Percentiles rank a stretch among this genome's conserved stretches.
phyloP scores from a whole-genome alignment of 2,113 vertebrate species.

The Equus przewalskii region DNA sequence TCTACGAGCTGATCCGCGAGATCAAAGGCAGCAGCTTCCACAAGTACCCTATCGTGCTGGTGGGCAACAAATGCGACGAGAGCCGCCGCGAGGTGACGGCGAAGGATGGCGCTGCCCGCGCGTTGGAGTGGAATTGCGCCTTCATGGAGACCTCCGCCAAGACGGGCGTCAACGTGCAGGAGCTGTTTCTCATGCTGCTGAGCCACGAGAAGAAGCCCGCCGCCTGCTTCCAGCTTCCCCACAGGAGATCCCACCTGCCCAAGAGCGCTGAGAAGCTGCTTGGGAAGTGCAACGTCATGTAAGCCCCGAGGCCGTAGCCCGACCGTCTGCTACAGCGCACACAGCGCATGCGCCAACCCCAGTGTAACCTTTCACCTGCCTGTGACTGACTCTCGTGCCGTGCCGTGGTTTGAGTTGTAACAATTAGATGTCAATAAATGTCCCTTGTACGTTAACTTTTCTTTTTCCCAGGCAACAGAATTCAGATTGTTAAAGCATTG shows the following conservation, averaged over 20 bases:
- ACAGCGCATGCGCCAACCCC: background rate
- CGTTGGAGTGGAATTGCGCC: constrained; percentile 88
- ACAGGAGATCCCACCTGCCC: constrained; percentile 86
- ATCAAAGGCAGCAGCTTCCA: constrained; percentile 83
- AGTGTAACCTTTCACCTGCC: background rate
- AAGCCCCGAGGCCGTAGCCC: constrained; percentile 75
- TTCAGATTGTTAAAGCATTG: background rate
- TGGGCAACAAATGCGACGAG: constrained; percentile 87
- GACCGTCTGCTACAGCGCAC: background rate
- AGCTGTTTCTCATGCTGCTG: constrained; percentile 88
- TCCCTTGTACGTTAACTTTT: background rate
- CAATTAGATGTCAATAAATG: background rate
- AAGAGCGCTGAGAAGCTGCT: constrained; percentile 86
- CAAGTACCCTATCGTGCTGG: constrained; percentile 84
- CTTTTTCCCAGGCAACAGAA: constrained; percentile 16
- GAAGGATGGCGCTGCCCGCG: constrained; percentile 85
- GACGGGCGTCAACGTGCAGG: constrained; percentile 87
- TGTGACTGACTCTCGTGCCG: background rate
- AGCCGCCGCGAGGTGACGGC: constrained; percentile 83
- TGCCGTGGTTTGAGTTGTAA: constrained; percentile 5
- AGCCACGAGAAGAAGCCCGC: constrained; percentile 87
- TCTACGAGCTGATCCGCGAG: constrained; percentile 88
- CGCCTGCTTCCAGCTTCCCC: constrained; percentile 83
- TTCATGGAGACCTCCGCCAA: constrained; percentile 89
- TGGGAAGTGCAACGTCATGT: constrained; percentile 88